Percentiles rank a stretch among this genome's conserved stretches.
phyloP scores from a whole-genome alignment of 1,140 invertebrate genomes.

The Luehdorfia chinensis region DNA sequence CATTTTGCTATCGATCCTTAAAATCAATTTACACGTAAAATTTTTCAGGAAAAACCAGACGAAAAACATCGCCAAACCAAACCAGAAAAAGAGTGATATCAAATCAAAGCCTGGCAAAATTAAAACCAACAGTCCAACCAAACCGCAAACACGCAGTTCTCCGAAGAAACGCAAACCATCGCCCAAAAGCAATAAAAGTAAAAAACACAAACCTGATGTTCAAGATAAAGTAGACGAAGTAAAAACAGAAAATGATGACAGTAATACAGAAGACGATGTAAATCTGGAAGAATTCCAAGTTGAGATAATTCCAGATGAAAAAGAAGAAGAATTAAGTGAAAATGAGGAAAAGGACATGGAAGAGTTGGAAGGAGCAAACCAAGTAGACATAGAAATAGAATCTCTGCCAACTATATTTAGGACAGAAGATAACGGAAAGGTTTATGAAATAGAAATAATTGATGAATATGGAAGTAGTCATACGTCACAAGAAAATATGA shows the following conservation, averaged over 20 bases:
- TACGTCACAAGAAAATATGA: background rate
- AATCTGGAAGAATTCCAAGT: background rate
- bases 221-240: background rate
- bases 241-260: background rate
- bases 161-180: constrained; percentile 1
- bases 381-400: constrained; percentile 20
- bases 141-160: constrained; percentile 8
- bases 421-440: constrained; percentile 18
- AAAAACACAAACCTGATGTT: background rate
- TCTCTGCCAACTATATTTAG: constrained; percentile 23
- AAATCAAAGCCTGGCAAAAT: constrained; percentile 25
- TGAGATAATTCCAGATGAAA: background rate
- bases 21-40: background rate
- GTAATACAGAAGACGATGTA: background rate
- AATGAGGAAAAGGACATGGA: background rate
- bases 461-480: constrained; percentile 3
- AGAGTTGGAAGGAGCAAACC: background rate
- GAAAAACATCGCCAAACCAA: no score
- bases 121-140: constrained; percentile 18
- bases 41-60: constrained; percentile 14
- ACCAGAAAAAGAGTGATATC: constrained; percentile 19
- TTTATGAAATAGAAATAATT: constrained; percentile 34
- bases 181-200: background rate
- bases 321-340: background rate
- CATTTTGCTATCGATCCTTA: no score